phyloP scores from a whole-genome alignment of 2,888 invertebrate genomes.

The Harmothoe impar region DNA sequence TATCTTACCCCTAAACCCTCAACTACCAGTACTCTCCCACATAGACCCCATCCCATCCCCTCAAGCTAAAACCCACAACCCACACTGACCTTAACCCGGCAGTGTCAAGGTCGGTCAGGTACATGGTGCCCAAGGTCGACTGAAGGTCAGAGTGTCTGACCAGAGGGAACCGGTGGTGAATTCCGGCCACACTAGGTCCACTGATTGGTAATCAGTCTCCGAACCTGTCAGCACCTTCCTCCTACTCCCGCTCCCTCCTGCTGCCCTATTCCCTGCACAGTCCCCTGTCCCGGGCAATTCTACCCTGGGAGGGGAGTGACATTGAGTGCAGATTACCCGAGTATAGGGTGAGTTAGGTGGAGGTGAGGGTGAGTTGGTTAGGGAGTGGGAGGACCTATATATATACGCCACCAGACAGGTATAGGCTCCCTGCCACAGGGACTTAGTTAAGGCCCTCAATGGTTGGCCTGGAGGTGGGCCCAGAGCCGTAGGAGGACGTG shows the following conservation, averaged over 20 bases:
- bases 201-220: constrained; percentile 23
- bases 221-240: neutral
- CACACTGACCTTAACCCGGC: neutral
- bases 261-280: neutral
- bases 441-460: neutral
- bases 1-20: neutral
- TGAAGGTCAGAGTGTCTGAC: constrained; percentile 16
- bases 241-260: neutral
- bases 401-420: too few species aligned
- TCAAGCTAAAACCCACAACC: neutral
- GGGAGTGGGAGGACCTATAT: neutral
- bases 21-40: neutral
- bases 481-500: neutral
- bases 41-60: neutral
- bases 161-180: constrained; percentile 4
- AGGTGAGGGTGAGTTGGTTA: neutral
- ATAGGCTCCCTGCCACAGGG: too few species aligned
- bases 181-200: neutral
- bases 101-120: neutral
- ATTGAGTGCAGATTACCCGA: neutral
- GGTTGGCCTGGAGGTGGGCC: neutral
- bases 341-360: neutral
- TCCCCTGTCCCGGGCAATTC: neutral
- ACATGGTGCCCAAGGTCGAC: neutral
- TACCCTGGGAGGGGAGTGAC: neutral